These are phyloP conservation scores for Dermatemys mawii DNA, from an alignment of 2,113 vertebrate genomes.

Conservation along the genomic window DNA sequence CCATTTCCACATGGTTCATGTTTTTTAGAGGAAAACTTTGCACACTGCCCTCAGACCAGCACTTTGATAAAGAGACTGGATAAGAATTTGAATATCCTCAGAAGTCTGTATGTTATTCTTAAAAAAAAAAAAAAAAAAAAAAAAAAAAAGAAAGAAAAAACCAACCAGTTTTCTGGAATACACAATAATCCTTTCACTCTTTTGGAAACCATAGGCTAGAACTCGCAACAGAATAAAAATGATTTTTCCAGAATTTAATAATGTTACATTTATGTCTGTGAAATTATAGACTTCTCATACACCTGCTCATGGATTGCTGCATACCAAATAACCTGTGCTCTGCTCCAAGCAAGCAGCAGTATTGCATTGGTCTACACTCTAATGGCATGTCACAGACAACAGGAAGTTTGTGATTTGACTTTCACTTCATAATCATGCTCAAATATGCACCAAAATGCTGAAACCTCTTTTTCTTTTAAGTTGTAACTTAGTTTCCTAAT, in stretches of 20 bases:
- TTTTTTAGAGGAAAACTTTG: background rate
- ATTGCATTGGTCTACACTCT: background rate
- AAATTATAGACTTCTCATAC: background rate
- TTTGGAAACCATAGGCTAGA: background rate
- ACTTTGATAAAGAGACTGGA: background rate
- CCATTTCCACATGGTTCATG: background rate
- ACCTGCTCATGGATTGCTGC: background rate
- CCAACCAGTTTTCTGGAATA: background rate
- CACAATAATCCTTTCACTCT: background rate
- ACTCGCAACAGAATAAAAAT: constrained; percentile 23
- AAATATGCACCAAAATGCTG: background rate
- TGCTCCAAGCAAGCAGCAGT: background rate
- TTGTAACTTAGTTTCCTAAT: constrained; percentile 6
- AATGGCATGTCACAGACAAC: background rate
- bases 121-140: background rate
- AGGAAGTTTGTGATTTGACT: background rate
- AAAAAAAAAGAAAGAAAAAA: background rate
- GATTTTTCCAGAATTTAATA: background rate
- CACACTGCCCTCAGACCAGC: background rate
- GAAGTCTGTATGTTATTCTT: background rate
- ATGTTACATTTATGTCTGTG: background rate
- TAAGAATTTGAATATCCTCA: background rate
- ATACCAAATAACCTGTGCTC: background rate
- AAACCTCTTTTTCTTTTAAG: constrained; percentile 39
- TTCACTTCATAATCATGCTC: background rate